Conservation (phyloP, 2,888 invertebrate genomes). For the Cremastinae sp. region DNA sequence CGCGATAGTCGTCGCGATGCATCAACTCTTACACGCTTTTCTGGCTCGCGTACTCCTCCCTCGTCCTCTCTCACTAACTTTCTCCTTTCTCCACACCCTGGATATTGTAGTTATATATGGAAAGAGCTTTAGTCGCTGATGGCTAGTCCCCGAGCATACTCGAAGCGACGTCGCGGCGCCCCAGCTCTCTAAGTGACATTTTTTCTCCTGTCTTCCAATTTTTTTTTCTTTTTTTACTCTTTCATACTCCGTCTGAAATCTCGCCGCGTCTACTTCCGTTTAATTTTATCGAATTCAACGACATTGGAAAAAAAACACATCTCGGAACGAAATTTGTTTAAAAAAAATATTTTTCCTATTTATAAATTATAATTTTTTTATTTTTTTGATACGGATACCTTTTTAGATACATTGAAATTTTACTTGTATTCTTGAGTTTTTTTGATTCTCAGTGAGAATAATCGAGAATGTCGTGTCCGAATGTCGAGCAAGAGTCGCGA, state of each 20-base stretch:
- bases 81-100: constrained; percentile 18
- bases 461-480: constrained; percentile 17
- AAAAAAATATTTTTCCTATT: too few relatives aligned
- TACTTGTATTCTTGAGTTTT: not conserved
- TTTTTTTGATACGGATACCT: too few relatives aligned
- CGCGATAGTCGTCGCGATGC: constrained; percentile 72
- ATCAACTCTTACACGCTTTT: constrained; percentile 74
- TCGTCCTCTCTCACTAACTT: constrained; percentile 11
- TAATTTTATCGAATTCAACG: not conserved
- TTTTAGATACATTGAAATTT: constrained; percentile 1
- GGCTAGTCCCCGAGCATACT: constrained; percentile 36
- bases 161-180: constrained; percentile 46
- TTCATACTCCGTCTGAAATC: constrained; percentile 19
- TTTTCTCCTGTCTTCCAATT: constrained; percentile 29
- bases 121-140: constrained; percentile 38
- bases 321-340: too few relatives aligned
- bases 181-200: constrained; percentile 50
- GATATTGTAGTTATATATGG: constrained; percentile 34
- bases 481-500: constrained; percentile 42
- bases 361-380: too few relatives aligned
- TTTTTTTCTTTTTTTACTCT: constrained; percentile 1
- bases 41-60: constrained; percentile 63
- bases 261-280: constrained; percentile 16
- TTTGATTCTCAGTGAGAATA: not conserved
- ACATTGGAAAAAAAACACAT: too few relatives aligned